phyloP scores from a whole-genome alignment of 2,113 vertebrate genomes.

The Phaetusa simplex region DNA sequence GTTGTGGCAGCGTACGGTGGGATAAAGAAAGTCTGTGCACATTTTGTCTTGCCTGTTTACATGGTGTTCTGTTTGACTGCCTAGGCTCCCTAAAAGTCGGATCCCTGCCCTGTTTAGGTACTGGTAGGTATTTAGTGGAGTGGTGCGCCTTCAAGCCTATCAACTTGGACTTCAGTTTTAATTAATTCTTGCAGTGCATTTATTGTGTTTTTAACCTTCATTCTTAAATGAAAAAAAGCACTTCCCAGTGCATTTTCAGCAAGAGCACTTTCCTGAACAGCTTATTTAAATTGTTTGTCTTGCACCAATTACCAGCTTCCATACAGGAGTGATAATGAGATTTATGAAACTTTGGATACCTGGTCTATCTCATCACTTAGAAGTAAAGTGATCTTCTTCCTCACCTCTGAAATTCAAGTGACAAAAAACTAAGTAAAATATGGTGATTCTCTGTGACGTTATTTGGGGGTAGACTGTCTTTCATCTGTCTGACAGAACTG shows the following conservation, averaged over 20 bases:
- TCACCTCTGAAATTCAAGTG: background rate
- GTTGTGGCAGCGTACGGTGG: accelerated
- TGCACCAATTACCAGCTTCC: background rate
- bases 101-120: background rate
- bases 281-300: background rate
- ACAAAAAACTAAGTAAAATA: background rate
- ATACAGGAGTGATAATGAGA: background rate
- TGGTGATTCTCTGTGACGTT: accelerated
- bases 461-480: background rate
- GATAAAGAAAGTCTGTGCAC: background rate
- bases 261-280: background rate
- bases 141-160: background rate
- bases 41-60: background rate
- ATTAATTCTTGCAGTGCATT: background rate
- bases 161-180: background rate
- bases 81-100: background rate
- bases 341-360: background rate
- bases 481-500: background rate
- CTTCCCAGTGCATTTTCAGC: background rate
- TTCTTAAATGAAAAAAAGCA: background rate
- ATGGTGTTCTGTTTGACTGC: background rate
- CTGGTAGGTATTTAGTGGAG: background rate
- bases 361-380: background rate
- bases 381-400: background rate
- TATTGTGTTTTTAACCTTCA: background rate